Conservation (phyloP, 1,140 invertebrate genomes). For the Akabosia matsudoensis region DNA sequence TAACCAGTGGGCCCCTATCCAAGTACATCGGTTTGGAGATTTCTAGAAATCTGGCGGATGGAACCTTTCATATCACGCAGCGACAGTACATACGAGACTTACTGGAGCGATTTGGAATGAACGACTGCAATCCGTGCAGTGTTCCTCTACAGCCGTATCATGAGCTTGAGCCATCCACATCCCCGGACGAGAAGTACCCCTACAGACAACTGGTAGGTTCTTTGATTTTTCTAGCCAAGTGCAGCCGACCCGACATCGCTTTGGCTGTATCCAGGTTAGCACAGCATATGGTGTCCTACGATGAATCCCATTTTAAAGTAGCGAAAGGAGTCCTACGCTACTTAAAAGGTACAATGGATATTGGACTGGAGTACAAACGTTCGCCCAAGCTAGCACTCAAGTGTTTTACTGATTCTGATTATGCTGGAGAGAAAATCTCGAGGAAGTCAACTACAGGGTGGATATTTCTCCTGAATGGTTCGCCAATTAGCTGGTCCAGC, state of each 20-base stretch:
- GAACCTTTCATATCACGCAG: not conserved
- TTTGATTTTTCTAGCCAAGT: constrained; percentile 10
- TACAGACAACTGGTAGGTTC: constrained; percentile 34
- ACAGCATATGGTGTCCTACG: constrained; percentile 49
- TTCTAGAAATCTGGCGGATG: not conserved
- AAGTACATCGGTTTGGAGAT: not conserved
- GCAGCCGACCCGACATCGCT: constrained; percentile 25
- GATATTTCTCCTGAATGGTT: constrained; percentile 25
- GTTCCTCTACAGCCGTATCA: constrained; percentile 24
- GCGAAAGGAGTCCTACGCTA: constrained; percentile 46
- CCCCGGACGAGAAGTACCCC: constrained; percentile 23
- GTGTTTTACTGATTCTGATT: constrained; percentile 53
- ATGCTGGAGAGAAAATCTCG: constrained; percentile 49
- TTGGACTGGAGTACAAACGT: constrained; percentile 26
- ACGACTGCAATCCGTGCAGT: not conserved
- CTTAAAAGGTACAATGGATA: constrained; percentile 47
- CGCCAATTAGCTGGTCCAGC: constrained; percentile 47
- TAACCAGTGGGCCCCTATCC: constrained; percentile 34
- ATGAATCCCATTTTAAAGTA: constrained; percentile 48
- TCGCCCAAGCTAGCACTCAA: constrained; percentile 30
- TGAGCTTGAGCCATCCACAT: constrained; percentile 35
- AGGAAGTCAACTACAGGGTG: constrained; percentile 52
- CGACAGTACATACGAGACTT: not conserved
- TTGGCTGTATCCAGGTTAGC: constrained; percentile 49
- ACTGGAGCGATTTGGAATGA: not conserved